Percentiles rank a stretch among this genome's conserved stretches.
Conservation (phyloP, 2,888 invertebrate species). For the Oligia fasciuncula region DNA sequence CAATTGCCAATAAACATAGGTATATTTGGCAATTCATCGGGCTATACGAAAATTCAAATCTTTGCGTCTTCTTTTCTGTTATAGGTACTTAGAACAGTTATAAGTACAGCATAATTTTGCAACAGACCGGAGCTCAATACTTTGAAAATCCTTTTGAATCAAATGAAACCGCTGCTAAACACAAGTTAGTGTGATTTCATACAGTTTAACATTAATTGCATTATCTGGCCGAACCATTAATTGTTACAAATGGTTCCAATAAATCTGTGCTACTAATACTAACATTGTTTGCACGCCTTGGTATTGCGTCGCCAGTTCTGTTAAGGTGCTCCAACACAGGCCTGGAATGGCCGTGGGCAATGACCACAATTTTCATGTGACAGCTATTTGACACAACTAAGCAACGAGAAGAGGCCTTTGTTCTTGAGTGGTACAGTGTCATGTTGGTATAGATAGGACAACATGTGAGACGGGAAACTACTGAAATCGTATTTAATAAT, state of each 20-base stretch:
- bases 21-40: neutral
- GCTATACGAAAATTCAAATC: neutral
- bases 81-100: neutral
- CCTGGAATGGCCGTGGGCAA: neutral
- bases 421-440: neutral
- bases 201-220: conserved; percentile 37
- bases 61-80: neutral
- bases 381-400: neutral
- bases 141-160: neutral
- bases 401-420: neutral
- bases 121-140: neutral
- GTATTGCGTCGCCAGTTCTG: conserved; percentile 6
- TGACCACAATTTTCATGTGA: neutral
- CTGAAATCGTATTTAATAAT: neutral
- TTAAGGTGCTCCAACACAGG: neutral
- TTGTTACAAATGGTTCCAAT: conserved; percentile 45
- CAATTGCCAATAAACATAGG: neutral
- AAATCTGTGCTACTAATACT: conserved; percentile 28
- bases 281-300: conserved; percentile 25
- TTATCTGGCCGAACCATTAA: conserved; percentile 44
- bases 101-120: neutral
- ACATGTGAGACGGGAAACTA: no score
- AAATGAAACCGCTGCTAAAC: conserved; percentile 6
- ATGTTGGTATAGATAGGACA: neutral
- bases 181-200: conserved; percentile 33